Evolutionary conservation across 2,888 invertebrate genomes (phyloP).

Genomic region (Azorinus chamasolen): DNA sequence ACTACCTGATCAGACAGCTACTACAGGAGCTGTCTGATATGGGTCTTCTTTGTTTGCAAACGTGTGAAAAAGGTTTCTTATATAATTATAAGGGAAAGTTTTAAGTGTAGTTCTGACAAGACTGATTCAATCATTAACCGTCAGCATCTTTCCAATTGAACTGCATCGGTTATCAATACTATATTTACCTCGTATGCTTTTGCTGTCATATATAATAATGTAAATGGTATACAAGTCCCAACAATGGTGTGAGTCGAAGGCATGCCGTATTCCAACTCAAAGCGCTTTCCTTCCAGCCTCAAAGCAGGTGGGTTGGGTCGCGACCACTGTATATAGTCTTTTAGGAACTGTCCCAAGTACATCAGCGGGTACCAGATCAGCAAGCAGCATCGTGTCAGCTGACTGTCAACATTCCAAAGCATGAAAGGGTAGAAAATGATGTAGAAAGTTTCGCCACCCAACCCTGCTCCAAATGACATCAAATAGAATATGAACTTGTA

Average conservation of each 20-base stretch:
- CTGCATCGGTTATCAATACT: too few relatives aligned
- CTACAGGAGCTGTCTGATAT: too few relatives aligned
- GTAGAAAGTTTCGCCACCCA: slow-evolving; percentile 97
- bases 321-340: slow-evolving; percentile 93
- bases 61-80: too few relatives aligned
- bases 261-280: slow-evolving; percentile 97
- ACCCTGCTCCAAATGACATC: slow-evolving; percentile 93
- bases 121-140: too few relatives aligned
- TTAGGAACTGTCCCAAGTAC: slow-evolving; percentile 91
- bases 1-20: too few relatives aligned
- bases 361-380: slow-evolving; percentile 85
- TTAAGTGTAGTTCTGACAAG: too few relatives aligned
- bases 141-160: too few relatives aligned
- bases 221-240: slow-evolving; percentile 94
- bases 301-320: slow-evolving; percentile 94
- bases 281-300: slow-evolving; percentile 93
- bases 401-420: slow-evolving; percentile 97
- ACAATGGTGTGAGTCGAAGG: slow-evolving; percentile 98
- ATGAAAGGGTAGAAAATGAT: slow-evolving; percentile 96
- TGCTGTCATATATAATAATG: slow-evolving; percentile 90
- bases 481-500: slow-evolving; percentile 92
- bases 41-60: too few relatives aligned
- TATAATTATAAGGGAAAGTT: too few relatives aligned
- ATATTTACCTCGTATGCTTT: slow-evolving; percentile 75
- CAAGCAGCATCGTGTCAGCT: slow-evolving; percentile 92